Percentiles rank a stretch among this genome's conserved stretches.
These are phyloP conservation scores for Neodiprion pinetum DNA, from an alignment of 1,140 invertebrate genomes.

Conservation along the genomic window DNA sequence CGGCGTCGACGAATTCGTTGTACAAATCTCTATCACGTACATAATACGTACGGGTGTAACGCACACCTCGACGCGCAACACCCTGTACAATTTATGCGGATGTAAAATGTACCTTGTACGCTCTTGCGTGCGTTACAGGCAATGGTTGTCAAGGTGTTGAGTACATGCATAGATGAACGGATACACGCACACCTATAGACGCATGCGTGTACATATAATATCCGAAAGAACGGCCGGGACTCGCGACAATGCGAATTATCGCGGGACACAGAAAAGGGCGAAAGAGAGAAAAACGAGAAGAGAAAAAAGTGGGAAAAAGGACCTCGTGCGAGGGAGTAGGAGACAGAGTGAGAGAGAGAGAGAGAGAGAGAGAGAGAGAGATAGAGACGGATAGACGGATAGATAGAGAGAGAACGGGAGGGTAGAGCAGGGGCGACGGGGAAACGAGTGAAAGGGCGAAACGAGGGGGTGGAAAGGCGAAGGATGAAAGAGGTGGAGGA, in stretches of 20 bases:
- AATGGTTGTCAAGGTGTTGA: too few species aligned
- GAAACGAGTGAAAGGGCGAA: not conserved
- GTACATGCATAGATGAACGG: too few species aligned
- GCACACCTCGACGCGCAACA: too few species aligned
- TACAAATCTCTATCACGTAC: too few species aligned
- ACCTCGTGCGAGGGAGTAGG: too few species aligned
- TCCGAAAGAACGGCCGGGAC: slow-evolving; percentile 6
- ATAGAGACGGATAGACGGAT: not conserved
- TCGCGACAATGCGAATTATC: slow-evolving; percentile 40
- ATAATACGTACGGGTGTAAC: too few species aligned
- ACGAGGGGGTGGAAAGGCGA: not conserved
- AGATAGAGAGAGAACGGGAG: not conserved
- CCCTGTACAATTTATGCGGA: too few species aligned
- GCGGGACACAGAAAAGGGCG: slow-evolving; percentile 19
- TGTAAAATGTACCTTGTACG: too few species aligned
- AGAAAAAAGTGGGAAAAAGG: not conserved
- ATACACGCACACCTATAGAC: too few species aligned
- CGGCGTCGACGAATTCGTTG: too few species aligned
- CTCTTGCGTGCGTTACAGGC: too few species aligned
- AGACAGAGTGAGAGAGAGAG: not conserved
- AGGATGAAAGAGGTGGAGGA: slow-evolving; percentile 1
- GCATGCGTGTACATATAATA: not conserved
- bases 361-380: not conserved
- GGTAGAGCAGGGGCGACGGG: not conserved
- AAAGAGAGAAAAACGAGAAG: slow-evolving; percentile 22